phyloP scores from a whole-genome alignment of 1,140 invertebrate species.

The Bilobella aurantiaca region DNA sequence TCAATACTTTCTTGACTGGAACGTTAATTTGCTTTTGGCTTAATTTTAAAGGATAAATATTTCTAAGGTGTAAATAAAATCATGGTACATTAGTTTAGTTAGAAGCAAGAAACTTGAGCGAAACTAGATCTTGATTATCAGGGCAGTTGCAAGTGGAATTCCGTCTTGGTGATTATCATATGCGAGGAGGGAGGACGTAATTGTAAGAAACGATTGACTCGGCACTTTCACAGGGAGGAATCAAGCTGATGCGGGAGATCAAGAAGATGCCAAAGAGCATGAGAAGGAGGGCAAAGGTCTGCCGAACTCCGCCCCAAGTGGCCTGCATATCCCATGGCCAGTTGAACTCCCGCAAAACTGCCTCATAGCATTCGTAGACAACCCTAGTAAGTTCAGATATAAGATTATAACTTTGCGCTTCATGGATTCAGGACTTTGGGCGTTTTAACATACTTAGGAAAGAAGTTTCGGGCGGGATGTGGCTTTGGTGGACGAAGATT shows the following conservation, averaged over 20 bases:
- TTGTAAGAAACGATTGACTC: not conserved
- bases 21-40: too few species aligned
- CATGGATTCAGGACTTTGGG: too few species aligned
- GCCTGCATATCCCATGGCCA: conserved; percentile 34
- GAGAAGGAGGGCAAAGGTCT: conserved; percentile 30
- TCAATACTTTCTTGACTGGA: too few species aligned
- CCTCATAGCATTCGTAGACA: conserved; percentile 19
- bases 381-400: too few species aligned
- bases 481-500: not conserved
- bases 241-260: not conserved
- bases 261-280: conserved; percentile 29
- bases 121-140: too few species aligned
- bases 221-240: not conserved
- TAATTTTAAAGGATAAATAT: too few species aligned
- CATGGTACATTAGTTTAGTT: too few species aligned
- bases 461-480: not conserved
- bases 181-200: not conserved
- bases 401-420: too few species aligned
- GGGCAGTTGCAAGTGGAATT: too few species aligned
- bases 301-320: conserved; percentile 30
- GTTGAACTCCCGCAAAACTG: conserved; percentile 25
- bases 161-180: not conserved
- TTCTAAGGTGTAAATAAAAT: too few species aligned
- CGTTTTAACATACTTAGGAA: conserved; percentile 6
- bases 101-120: too few species aligned